Evolutionary conservation across 2,888 invertebrate genomes (phyloP).

Genomic region (Pollenia angustigena): DNA sequence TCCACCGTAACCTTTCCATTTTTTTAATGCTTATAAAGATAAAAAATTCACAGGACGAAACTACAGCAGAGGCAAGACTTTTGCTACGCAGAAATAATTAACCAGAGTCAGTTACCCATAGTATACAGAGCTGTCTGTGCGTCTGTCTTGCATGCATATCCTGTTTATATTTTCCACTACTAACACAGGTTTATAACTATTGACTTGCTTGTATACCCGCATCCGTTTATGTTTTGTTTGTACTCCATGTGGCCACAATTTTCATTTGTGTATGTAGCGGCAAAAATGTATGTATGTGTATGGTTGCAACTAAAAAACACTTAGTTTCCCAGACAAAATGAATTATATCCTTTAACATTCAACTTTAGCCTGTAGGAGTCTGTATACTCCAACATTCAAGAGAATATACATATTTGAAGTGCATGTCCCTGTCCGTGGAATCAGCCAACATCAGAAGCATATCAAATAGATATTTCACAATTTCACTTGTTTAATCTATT

Average conservation of each 20-base stretch:
- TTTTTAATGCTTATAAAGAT: background rate
- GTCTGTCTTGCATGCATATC: slow-evolving; percentile 15
- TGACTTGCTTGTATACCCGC: slow-evolving; percentile 53
- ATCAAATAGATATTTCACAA: slow-evolving; percentile 60
- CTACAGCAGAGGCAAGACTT: slow-evolving; percentile 15
- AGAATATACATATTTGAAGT: slow-evolving; percentile 41
- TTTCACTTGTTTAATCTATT: slow-evolving; percentile 37
- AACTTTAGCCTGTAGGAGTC: slow-evolving; percentile 71
- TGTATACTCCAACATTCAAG: slow-evolving; percentile 4
- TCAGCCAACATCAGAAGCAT: slow-evolving; percentile 58
- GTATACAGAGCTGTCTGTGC: slow-evolving; percentile 24
- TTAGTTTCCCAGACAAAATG: slow-evolving; percentile 69
- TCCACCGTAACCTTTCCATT: background rate
- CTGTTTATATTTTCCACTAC: slow-evolving; percentile 43
- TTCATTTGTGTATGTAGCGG: slow-evolving; percentile 8
- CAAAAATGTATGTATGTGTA: slow-evolving; percentile 24
- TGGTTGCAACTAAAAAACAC: slow-evolving; percentile 60
- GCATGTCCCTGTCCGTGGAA: slow-evolving; percentile 31
- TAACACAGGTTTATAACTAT: slow-evolving; percentile 12
- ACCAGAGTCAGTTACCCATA: slow-evolving; percentile 58
- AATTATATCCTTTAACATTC: slow-evolving; percentile 74
- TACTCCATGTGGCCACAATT: slow-evolving; percentile 41
- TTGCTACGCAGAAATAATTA: slow-evolving; percentile 66
- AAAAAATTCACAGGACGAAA: slow-evolving; percentile 35
- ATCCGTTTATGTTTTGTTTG: slow-evolving; percentile 40